Evolutionary conservation across 2,113 vertebrate genomes (phyloP).

Genomic region (Tricholaema leucomelas): DNA sequence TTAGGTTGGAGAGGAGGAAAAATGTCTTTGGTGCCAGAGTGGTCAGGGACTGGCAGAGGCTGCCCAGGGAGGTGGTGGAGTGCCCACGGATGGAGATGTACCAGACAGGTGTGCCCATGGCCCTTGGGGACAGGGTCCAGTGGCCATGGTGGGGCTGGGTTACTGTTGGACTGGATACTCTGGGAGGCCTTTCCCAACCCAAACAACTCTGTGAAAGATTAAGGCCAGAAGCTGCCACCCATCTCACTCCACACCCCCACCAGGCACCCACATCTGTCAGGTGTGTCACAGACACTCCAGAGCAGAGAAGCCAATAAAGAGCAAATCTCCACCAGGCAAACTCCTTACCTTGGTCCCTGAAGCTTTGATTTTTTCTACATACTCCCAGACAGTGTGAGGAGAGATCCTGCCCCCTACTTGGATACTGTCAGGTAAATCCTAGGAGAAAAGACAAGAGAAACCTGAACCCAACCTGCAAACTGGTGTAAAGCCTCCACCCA

Average conservation of each 20-base stretch:
- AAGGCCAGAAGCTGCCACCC: background rate
- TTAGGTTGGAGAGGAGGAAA: no score
- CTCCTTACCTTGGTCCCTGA: constrained; percentile 92
- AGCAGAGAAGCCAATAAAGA: background rate
- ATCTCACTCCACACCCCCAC: background rate
- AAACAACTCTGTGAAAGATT: background rate
- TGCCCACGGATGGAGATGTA: no score
- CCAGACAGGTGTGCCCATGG: no score
- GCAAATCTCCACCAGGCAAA: background rate
- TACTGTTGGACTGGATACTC: no score
- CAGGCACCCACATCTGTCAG: background rate
- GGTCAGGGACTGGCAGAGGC: no score
- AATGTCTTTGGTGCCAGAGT: no score
- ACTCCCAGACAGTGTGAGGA: constrained; percentile 97
- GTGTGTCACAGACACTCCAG: background rate
- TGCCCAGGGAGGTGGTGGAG: no score
- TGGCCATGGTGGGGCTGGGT: no score
- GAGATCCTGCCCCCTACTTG: constrained; percentile 97
- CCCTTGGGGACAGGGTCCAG: no score
- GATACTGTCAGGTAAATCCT: constrained; percentile 96
- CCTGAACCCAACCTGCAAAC: background rate
- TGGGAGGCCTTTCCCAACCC: no score
- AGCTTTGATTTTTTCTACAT: constrained; percentile 97
- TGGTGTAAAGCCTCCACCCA: background rate
- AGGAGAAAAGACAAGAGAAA: background rate